Conservation (phyloP, 1,140 invertebrate genomes). For the Pogonomyrmex barbatus region DNA sequence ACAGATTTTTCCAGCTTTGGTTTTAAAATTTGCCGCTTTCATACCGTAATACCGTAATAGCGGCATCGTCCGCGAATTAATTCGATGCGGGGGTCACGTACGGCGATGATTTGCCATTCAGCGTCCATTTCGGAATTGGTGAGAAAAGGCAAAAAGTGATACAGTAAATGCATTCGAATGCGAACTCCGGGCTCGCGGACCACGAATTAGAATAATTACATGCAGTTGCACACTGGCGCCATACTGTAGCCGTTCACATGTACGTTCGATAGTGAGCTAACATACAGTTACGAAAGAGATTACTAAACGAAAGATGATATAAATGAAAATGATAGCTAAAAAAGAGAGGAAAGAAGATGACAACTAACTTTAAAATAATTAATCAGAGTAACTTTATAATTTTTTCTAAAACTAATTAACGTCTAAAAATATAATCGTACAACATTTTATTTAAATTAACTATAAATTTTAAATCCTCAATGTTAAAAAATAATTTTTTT, state of each 20-base stretch:
- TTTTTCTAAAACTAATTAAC: background rate
- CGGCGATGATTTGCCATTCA: conserved; percentile 54
- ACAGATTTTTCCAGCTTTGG: conserved; percentile 5
- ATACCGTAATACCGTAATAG: conserved; percentile 19
- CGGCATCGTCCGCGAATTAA: conserved; percentile 59
- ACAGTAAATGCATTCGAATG: conserved; percentile 78
- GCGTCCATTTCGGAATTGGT: conserved; percentile 63
- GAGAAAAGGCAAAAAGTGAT: conserved; percentile 72
- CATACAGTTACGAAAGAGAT: conserved; percentile 29
- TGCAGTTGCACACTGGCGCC: conserved; percentile 65
- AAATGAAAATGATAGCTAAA: background rate
- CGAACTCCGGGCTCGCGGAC: conserved; percentile 66
- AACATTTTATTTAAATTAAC: background rate
- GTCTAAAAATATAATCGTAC: background rate
- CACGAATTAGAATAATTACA: conserved; percentile 82
- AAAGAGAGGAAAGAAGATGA: background rate
- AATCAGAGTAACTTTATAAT: background rate
- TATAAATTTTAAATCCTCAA: background rate
- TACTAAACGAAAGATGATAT: conserved; percentile 32
- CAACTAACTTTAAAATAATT: background rate
- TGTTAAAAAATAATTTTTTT: background rate
- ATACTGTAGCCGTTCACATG: background rate
- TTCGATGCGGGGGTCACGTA: conserved; percentile 46
- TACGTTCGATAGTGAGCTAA: background rate
- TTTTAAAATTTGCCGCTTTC: conserved; percentile 31